Percentiles rank a stretch among this genome's conserved stretches.
Evolutionary conservation across 2,888 invertebrate species (phyloP).

Genomic region (Drosophila paracracens): DNA sequence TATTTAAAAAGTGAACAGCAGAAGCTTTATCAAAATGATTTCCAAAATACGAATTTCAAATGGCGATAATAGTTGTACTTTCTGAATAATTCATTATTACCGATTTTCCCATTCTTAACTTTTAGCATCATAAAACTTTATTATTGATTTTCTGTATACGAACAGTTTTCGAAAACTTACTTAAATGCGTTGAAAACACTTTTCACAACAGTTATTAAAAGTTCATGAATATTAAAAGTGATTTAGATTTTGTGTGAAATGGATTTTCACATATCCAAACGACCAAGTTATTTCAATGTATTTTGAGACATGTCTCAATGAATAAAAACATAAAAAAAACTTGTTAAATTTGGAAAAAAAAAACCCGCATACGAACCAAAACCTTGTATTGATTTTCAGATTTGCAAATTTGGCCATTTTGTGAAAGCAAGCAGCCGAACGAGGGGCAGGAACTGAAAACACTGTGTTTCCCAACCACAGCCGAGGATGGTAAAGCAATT

Average conservation of each 20-base stretch:
- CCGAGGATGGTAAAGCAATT: conserved; percentile 65
- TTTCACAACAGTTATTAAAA: neutral
- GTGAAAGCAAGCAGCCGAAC: conserved; percentile 29
- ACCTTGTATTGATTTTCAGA: conserved; percentile 55
- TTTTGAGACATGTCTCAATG: neutral
- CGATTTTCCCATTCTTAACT: neutral
- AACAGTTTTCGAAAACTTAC: neutral
- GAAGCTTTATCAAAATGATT: neutral
- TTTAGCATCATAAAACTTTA: neutral
- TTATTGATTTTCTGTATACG: neutral
- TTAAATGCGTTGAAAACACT: neutral
- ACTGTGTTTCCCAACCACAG: conserved; percentile 20
- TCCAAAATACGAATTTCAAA: neutral
- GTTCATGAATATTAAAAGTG: neutral
- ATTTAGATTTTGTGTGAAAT: neutral
- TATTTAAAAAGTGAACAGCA: neutral
- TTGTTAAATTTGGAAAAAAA: conserved; percentile 7
- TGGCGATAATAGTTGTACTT: neutral
- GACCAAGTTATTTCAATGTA: neutral
- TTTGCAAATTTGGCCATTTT: conserved; percentile 16
- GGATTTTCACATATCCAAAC: neutral
- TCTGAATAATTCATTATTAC: neutral
- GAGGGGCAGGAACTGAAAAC: conserved; percentile 4
- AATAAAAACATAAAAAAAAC: neutral
- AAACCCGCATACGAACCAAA: neutral